Evolutionary conservation across 2,113 vertebrate genomes (phyloP).

Genomic region (Corythornis madagascariensis): DNA sequence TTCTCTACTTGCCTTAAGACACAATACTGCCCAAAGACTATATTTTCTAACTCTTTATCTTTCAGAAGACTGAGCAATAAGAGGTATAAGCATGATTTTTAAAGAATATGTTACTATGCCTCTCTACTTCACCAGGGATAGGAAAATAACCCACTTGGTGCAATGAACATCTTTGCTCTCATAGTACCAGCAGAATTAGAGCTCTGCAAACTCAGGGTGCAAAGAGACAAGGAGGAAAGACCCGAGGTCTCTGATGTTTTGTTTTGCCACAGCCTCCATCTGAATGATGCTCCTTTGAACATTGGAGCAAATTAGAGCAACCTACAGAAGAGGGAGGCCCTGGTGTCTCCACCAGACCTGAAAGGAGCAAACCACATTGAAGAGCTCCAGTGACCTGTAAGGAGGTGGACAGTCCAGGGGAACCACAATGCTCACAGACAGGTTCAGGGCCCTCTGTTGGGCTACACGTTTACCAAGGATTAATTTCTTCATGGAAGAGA

Average conservation of each 20-base stretch:
- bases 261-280: neutral
- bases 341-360: neutral
- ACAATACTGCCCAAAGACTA: neutral
- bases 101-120: neutral
- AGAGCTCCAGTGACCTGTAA: neutral
- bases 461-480: neutral
- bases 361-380: neutral
- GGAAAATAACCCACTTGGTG: neutral
- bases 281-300: neutral
- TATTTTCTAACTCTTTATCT: neutral
- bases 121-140: neutral
- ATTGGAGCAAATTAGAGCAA: neutral
- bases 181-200: neutral
- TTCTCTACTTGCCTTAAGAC: neutral
- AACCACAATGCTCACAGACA: neutral
- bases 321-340: neutral
- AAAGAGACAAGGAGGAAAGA: neutral
- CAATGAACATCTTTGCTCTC: neutral
- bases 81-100: neutral
- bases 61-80: neutral
- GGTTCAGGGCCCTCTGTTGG: neutral
- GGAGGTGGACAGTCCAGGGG: neutral
- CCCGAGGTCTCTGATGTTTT: neutral
- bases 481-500: neutral
- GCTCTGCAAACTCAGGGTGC: neutral